Percentiles rank a stretch among this genome's conserved stretches.
Conservation (phyloP, 2,888 invertebrate genomes). For the Drosophila picticornis region DNA sequence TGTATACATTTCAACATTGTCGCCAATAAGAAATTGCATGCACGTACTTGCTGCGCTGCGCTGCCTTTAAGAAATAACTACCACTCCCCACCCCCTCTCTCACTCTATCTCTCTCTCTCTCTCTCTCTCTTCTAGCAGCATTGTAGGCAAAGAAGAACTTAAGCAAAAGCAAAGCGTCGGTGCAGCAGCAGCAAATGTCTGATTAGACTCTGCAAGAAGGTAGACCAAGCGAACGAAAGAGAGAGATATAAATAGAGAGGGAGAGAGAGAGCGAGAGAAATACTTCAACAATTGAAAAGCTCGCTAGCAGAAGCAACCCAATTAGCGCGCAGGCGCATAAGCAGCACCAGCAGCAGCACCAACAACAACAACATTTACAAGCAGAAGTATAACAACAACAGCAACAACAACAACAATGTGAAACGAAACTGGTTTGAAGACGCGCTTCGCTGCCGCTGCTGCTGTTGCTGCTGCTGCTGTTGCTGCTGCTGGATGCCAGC, state of each 20-base stretch:
- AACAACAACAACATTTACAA: slow-evolving; percentile 34
- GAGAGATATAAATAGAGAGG: not conserved
- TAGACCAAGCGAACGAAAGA: slow-evolving; percentile 5
- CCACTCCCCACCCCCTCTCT: not conserved
- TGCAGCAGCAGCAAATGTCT: slow-evolving; percentile 22
- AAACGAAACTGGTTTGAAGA: slow-evolving; percentile 69
- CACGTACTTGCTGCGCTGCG: slow-evolving; percentile 52
- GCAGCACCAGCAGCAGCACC: slow-evolving; percentile 39
- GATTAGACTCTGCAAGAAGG: slow-evolving; percentile 15
- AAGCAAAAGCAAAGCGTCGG: slow-evolving; percentile 10
- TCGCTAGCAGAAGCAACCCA: slow-evolving; percentile 60
- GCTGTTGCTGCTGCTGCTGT: slow-evolving; percentile 23
- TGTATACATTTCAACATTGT: slow-evolving; percentile 66
- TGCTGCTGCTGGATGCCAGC: slow-evolving; percentile 13
- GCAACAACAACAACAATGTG: slow-evolving; percentile 30
- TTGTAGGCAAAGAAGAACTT: slow-evolving; percentile 20
- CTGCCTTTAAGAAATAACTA: slow-evolving; percentile 2
- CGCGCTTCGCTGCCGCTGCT: slow-evolving; percentile 32
- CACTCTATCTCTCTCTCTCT: too few relatives aligned
- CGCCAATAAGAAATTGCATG: slow-evolving; percentile 77
- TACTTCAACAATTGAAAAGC: slow-evolving; percentile 39
- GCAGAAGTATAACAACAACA: slow-evolving; percentile 27
- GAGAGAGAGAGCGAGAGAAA: slow-evolving; percentile 6
- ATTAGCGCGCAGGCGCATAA: slow-evolving; percentile 73
- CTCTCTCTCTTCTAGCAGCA: not conserved